Base-by-base conservation (phyloP, 1,140 invertebrate genomes). In the Drosophila pachea region DNA sequence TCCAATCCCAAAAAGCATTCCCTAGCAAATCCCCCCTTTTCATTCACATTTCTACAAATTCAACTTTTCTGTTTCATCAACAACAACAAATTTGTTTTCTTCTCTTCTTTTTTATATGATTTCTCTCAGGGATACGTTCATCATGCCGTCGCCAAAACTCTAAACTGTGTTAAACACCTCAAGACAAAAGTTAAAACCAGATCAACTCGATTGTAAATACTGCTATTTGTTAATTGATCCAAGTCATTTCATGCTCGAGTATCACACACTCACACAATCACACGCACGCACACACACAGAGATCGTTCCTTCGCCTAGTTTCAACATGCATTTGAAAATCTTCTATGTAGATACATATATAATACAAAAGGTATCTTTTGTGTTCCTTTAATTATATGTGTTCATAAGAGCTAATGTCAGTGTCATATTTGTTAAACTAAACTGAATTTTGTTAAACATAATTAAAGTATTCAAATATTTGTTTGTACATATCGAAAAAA, bases 121-220 rank as follows among this genome's bases (percentile, higher is more conserved):
- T 84, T 82, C 67, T 77, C 73, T 86, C 81, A 86, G 81, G 81
- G 81, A 86, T 64, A 81, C 81, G 68, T 75, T 56, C 81, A 86
- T 86, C 81, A 86, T 86, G 81, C 81, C 81, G 81, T 77, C 81
- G 81, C 81, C 81, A 86, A 86, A 86, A 86, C 81, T 86, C 55
- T 86, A 82, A 84, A 74, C 68, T 83, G 79, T 83, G 78, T 83
- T 76, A 76, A 58, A 83, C 66, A 43, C 40, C 40, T 22, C 65
- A 63, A 70, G 58, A 65, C 22, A 14, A 64, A 53, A 58, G 8
- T 5, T 7, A 50, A 52, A 64, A 73, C 61, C 11, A 61, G 31
- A 63, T 60, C 36, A 64, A 71, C 49, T 68, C 65, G 61, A 77
- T 81, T 86, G 76, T 86, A 84, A 76, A 86, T 86, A 84, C 70